Evolutionary conservation across 1,140 invertebrate species (phyloP), one percentile per base, ranked within the genome.

Genomic region (Hyles euphorbiae): DNA sequence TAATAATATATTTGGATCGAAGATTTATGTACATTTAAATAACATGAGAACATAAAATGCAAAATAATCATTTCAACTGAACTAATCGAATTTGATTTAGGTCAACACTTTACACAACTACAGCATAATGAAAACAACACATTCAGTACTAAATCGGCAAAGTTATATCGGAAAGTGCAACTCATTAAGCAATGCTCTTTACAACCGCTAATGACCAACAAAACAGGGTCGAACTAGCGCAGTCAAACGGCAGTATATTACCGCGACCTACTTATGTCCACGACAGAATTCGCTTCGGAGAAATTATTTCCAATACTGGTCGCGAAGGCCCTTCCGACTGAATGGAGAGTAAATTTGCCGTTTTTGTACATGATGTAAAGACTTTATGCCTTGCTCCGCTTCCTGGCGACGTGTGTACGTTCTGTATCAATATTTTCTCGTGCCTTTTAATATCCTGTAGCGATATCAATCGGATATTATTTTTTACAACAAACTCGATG

Each of bases 191-290:
- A 58, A 33, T 58, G 50, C 43, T 52, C 45, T 58, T 36, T 53
- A 11, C 46, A 40, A 8, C 36, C 36, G 8, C 36, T 32, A 51
- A 58, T 47, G 44, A n/a, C 32, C 10, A 40, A 12, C 49, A 40
- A 51, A 58, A 5, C 6, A 22, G 46, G 47, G 56, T 4, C 48
- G 64, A 63, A 68, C 53, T 61, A 59, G 65, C 53, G 62, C 67
- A 71, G 69, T 69, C 72, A 66, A 67, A 63, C 67, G 58, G 63
- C 73, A 63, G 70, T 77, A 77, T 81, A 84, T 75, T 68, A 77
- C 58, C 72, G 67, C 70, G 80, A 81, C 81, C 81, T 75, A 81
- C 60, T 80, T 83, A 74, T 73, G 80, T 82, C 80, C 34, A 9
- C 46, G 61, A 59, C 81, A 80, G 73, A 74, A 75, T 70, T 74